Evolutionary conservation across 1,140 invertebrate genomes (phyloP).

Genomic region (Sipha flava): DNA sequence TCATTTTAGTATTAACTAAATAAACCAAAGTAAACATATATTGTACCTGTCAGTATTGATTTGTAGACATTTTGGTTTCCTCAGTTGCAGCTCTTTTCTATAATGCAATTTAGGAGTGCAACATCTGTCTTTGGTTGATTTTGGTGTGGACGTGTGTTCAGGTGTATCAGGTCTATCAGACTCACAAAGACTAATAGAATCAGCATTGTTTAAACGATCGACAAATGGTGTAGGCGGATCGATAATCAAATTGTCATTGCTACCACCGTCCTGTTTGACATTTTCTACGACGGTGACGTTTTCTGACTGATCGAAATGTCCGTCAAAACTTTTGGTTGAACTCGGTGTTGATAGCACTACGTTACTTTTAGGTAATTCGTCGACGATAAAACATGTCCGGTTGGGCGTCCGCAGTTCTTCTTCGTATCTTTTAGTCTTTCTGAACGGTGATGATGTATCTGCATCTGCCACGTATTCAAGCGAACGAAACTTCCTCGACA

Average conservation of each 20-base stretch:
- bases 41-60: not conserved
- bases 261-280: not conserved
- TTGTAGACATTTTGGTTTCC: not conserved
- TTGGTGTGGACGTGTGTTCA: slow-evolving; percentile 38
- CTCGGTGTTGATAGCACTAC: not conserved
- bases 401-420: not conserved
- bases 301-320: slow-evolving; percentile 14
- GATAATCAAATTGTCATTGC: not conserved
- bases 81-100: slow-evolving; percentile 1
- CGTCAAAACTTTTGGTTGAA: not conserved
- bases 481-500: not conserved
- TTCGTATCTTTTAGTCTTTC: too few species aligned
- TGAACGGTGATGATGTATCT: not conserved
- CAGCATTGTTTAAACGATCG: not conserved
- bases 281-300: slow-evolving; percentile 24
- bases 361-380: slow-evolving; percentile 31
- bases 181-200: not conserved
- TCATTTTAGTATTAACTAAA: too few species aligned
- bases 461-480: not conserved
- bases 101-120: not conserved
- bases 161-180: slow-evolving; percentile 26
- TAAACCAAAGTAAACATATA: too few species aligned
- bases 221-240: slow-evolving; percentile 9
- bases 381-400: slow-evolving; percentile 34
- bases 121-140: slow-evolving; percentile 18